phyloP scores from a whole-genome alignment of 1,140 invertebrate genomes.

The Aleiodes sp. region DNA sequence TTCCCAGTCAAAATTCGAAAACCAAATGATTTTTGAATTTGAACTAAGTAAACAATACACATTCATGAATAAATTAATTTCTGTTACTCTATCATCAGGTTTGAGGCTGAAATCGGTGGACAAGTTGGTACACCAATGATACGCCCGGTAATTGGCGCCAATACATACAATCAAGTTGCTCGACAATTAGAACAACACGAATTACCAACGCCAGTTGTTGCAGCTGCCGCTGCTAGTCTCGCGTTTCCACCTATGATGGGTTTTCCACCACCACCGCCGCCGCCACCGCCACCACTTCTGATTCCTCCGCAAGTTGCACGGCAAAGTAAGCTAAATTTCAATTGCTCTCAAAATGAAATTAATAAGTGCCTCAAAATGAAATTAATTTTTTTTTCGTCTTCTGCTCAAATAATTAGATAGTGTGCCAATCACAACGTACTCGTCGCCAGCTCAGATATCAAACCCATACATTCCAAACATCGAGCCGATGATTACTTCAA shows the following conservation, averaged over 20 bases:
- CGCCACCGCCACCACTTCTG: conserved; percentile 68
- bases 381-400: conserved; percentile 16
- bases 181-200: conserved; percentile 71
- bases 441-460: conserved; percentile 60
- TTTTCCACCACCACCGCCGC: conserved; percentile 67
- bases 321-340: conserved; percentile 50
- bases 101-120: conserved; percentile 86
- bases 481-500: conserved; percentile 57
- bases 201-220: conserved; percentile 56
- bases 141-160: conserved; percentile 73
- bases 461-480: conserved; percentile 57
- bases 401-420: too few species aligned
- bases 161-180: conserved; percentile 75
- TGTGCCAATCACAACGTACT: conserved; percentile 60
- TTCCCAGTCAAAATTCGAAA: not conserved
- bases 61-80: conserved; percentile 27
- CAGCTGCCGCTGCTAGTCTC: conserved; percentile 52
- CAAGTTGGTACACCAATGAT: conserved; percentile 66
- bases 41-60: not conserved
- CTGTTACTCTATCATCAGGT: conserved; percentile 63
- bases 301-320: conserved; percentile 70
- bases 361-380: not conserved
- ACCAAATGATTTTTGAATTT: not conserved
- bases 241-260: conserved; percentile 54
- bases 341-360: not conserved